A percentile compares a stretch with the other conserved stretches of the same genome.
Conservation (phyloP, 2,797 vertebrate genomes). For the Argentina silus region DNA sequence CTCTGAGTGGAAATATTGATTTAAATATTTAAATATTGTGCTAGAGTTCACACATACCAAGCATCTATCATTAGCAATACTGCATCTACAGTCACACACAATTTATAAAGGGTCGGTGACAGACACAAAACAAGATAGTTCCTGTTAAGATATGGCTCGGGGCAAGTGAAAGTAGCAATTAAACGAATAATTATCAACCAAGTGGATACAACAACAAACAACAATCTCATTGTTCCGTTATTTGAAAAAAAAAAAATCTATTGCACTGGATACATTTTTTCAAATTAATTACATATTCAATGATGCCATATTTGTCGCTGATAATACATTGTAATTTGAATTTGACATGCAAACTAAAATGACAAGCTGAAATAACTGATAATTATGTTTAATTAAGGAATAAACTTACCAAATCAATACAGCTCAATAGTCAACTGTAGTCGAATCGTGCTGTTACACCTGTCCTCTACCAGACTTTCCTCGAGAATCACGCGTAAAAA, state of each 20-base stretch:
- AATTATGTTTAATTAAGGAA: no score
- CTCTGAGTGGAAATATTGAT: no score
- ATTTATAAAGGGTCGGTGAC: neutral
- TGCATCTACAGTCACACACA: conserved; percentile 15
- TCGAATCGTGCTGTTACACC: neutral
- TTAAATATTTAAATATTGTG: no score
- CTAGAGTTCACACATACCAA: conserved; percentile 21
- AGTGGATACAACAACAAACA: neutral
- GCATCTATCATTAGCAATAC: conserved; percentile 28
- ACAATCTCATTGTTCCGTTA: no score
- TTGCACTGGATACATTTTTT: no score
- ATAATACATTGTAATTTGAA: no score
- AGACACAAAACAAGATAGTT: neutral
- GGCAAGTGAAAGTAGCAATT: neutral
- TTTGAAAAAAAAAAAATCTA: no score
- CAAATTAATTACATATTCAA: no score
- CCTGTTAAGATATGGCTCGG: neutral
- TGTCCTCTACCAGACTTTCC: neutral
- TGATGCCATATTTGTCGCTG: no score
- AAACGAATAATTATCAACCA: conserved; percentile 2
- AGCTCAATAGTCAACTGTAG: neutral
- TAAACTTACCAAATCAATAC: conserved; percentile 6
- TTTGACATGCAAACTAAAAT: no score
- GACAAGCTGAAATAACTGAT: no score
- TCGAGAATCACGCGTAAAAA: neutral